These are phyloP conservation scores for Colistium nudipinnis DNA, from an alignment of 2,113 vertebrate species.

Conservation along the genomic window DNA sequence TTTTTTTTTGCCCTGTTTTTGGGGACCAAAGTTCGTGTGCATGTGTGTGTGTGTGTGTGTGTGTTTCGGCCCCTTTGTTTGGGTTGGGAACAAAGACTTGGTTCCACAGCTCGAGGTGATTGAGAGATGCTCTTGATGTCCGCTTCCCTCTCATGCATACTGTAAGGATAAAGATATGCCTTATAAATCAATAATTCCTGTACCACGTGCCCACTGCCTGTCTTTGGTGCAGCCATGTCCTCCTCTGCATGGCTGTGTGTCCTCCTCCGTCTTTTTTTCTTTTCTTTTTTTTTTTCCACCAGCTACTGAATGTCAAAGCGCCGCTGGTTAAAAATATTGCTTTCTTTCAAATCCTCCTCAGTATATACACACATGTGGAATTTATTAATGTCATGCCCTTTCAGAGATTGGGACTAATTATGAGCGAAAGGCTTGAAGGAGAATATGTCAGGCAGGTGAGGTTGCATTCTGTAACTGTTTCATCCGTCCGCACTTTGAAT, in stretches of 20 bases:
- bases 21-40: conserved; percentile 56
- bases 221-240: conserved; percentile 62
- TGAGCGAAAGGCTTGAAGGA: conserved; percentile 73
- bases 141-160: conserved; percentile 66
- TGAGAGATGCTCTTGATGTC: conserved; percentile 66
- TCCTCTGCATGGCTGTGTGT: conserved; percentile 52
- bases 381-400: conserved; percentile 84
- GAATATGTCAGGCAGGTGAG: conserved; percentile 62
- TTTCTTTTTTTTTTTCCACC: too few species aligned
- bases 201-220: conserved; percentile 42
- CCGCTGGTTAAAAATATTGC: conserved; percentile 74
- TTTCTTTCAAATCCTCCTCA: conserved; percentile 68
- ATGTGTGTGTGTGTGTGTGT: conserved; percentile 6
- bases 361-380: conserved; percentile 78
- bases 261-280: conserved; percentile 61
- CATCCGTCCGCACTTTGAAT: conserved; percentile 73
- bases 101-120: conserved; percentile 66
- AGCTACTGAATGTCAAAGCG: conserved; percentile 75
- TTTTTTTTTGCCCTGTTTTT: conserved; percentile 57
- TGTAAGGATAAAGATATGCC: conserved; percentile 76
- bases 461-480: conserved; percentile 60
- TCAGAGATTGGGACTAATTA: conserved; percentile 77
- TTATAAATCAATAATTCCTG: conserved; percentile 79
- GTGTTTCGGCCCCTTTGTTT: conserved; percentile 45
- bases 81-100: conserved; percentile 70